Evolutionary conservation across 2,113 vertebrate species (phyloP).

Genomic region (Pristiophorus japonicus): DNA sequence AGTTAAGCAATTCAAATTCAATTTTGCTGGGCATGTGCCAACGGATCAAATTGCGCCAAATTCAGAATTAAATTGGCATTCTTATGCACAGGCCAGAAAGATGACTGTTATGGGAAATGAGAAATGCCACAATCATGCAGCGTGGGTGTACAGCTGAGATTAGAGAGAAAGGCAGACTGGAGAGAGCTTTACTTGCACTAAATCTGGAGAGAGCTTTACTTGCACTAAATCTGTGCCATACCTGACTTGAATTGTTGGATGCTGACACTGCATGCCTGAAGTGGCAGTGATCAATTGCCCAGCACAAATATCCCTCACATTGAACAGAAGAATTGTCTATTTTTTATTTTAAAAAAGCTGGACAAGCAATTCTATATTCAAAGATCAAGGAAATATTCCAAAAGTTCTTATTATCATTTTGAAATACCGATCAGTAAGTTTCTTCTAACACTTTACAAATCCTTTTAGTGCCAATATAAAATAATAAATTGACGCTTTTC

Average conservation of each 20-base stretch:
- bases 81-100: background rate
- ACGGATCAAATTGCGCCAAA: background rate
- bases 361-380: background rate
- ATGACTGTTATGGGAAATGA: background rate
- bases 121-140: background rate
- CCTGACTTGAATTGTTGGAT: background rate
- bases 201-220: background rate
- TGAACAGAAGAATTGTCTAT: background rate
- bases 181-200: too few relatives aligned
- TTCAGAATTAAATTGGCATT: constrained; percentile 3
- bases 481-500: background rate
- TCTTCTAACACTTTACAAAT: background rate
- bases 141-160: background rate
- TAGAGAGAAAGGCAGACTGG: background rate
- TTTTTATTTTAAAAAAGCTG: background rate
- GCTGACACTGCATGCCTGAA: background rate
- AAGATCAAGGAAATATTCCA: background rate
- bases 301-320: background rate
- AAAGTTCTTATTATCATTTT: background rate
- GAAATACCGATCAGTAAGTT: background rate
- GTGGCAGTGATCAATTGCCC: too few relatives aligned
- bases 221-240: background rate
- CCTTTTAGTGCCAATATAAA: too few relatives aligned
- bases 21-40: background rate
- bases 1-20: background rate